These are phyloP conservation scores for Falco novaeseelandiae DNA, from an alignment of 2,797 vertebrate genomes.

Conservation along the genomic window DNA sequence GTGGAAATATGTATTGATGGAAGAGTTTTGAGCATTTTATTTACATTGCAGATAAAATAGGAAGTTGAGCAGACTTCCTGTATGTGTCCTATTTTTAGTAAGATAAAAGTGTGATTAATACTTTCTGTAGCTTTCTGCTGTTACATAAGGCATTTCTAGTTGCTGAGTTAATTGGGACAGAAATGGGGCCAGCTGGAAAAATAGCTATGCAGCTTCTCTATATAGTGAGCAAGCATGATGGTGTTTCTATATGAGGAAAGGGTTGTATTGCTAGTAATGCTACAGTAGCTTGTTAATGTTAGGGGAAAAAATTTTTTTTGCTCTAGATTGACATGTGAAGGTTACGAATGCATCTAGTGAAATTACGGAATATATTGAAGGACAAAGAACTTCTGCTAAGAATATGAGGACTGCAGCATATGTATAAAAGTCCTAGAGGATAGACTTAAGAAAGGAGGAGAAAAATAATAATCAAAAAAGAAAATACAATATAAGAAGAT, in stretches of 20 bases:
- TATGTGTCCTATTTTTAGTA: constrained; percentile 19
- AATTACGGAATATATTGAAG: not conserved
- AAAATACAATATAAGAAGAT: not conserved
- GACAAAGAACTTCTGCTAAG: not conserved
- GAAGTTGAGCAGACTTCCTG: constrained; percentile 7
- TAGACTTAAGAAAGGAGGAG: not conserved
- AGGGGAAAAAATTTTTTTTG: not conserved
- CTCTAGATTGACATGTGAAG: not conserved
- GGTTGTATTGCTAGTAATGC: not conserved
- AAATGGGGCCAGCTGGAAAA: constrained; percentile 15
- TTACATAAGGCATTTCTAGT: constrained; percentile 10
- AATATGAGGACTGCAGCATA: not conserved
- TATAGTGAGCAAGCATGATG: not conserved
- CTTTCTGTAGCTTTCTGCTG: constrained; percentile 17
- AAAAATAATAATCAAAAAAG: not conserved
- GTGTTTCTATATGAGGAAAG: not conserved
- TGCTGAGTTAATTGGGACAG: constrained; percentile 34
- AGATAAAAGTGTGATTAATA: constrained; percentile 14
- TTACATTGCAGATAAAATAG: not conserved
- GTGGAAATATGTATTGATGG: not conserved
- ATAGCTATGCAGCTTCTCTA: not conserved
- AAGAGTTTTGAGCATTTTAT: not conserved
- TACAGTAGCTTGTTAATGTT: not conserved
- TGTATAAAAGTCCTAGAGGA: not conserved
- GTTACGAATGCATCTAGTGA: not conserved